phyloP scores from a whole-genome alignment of 2,888 invertebrate genomes.

The Gastracanthus pulcherrimus region DNA sequence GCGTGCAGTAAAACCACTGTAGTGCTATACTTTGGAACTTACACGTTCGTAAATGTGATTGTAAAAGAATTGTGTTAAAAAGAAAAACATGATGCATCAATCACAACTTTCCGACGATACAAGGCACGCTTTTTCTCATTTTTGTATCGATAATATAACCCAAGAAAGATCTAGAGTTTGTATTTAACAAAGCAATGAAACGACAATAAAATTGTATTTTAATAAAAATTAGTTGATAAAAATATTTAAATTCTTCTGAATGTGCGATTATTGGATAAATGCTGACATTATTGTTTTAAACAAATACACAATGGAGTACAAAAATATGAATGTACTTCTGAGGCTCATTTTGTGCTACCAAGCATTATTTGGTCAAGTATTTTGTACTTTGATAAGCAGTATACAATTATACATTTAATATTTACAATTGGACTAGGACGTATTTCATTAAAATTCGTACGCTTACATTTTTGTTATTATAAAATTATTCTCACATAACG shows the following conservation, averaged over 20 bases:
- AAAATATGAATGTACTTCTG: conserved; percentile 32
- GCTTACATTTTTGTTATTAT: not conserved
- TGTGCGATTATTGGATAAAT: conserved; percentile 38
- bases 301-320: conserved; percentile 18
- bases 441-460: not conserved
- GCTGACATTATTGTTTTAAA: conserved; percentile 13
- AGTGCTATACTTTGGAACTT: conserved; percentile 35
- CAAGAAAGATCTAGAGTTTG: conserved; percentile 35
- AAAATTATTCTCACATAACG: not conserved
- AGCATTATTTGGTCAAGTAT: conserved; percentile 42
- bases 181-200: conserved; percentile 46
- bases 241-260: conserved; percentile 30
- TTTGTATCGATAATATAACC: conserved; percentile 42
- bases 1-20: conserved; percentile 35
- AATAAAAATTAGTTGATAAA: conserved; percentile 51
- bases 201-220: conserved; percentile 37
- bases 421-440: conserved; percentile 44
- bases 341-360: conserved; percentile 31
- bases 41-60: conserved; percentile 41
- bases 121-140: conserved; percentile 43
- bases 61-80: conserved; percentile 26
- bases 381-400: conserved; percentile 45
- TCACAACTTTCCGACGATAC: conserved; percentile 33
- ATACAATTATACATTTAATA: conserved; percentile 21
- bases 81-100: conserved; percentile 15